Percentiles rank a stretch among this genome's conserved stretches.
Conservation (phyloP, 2,113 vertebrate species). For the Prochilodus magdalenae region DNA sequence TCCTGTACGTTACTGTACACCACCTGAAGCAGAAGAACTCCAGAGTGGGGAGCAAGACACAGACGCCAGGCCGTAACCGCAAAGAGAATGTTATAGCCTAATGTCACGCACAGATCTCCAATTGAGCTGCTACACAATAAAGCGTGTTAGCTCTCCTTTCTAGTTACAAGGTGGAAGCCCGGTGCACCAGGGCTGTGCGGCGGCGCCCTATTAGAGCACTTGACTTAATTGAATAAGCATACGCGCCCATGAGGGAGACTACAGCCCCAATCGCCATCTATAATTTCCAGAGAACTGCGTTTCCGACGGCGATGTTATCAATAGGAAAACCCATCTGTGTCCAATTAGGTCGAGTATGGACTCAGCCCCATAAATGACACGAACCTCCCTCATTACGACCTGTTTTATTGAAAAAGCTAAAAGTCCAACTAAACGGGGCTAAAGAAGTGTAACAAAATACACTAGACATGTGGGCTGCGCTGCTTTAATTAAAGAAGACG, state of each 20-base stretch:
- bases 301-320: conserved; percentile 61
- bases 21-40: background rate
- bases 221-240: conserved; percentile 53
- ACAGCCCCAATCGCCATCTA: conserved; percentile 56
- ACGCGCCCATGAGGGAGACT: conserved; percentile 38
- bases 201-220: conserved; percentile 40
- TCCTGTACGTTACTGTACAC: background rate
- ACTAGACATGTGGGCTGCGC: conserved; percentile 21
- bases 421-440: conserved; percentile 59
- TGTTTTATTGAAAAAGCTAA: conserved; percentile 68
- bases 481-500: conserved; percentile 34
- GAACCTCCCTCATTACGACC: conserved; percentile 67
- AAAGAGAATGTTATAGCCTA: background rate
- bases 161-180: conserved; percentile 14
- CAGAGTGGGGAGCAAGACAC: background rate
- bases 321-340: conserved; percentile 69
- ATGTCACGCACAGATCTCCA: conserved; percentile 3
- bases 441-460: conserved; percentile 49
- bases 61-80: background rate
- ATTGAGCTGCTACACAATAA: background rate
- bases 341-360: conserved; percentile 70
- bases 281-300: conserved; percentile 46
- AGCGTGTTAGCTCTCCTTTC: conserved; percentile 17
- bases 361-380: conserved; percentile 68
- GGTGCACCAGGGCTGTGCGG: conserved; percentile 15